Base-by-base conservation (phyloP, 2,888 invertebrate species). In the Resseliella maxima region DNA sequence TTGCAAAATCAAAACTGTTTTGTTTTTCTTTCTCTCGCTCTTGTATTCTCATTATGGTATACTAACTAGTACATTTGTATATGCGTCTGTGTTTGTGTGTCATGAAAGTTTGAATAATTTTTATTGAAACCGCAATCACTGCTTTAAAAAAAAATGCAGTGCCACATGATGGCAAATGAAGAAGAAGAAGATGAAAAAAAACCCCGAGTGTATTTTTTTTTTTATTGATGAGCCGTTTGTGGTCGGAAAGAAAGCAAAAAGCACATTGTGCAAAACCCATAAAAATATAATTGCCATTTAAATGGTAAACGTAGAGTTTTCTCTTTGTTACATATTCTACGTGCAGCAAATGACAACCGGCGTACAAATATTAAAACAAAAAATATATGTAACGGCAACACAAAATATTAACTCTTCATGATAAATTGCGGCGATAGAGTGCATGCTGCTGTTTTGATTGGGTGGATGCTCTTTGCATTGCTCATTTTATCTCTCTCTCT, bases 171-270 rank as follows among this genome's bases (percentile, higher is more conserved):
- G 24, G 12, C 41, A 59, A 59, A 3, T 59, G 24, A 24, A 59
- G 15, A 24, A 24, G 12, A 12, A 41, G 41, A n/a, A n/a, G n/a
- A n/a, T n/a, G n/a, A n/a, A n/a, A n/a, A n/a, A n/a, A n/a, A n/a
- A n/a, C n/a, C n/a, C n/a, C n/a, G n/a, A 59, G 24, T n/a, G 24
- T 24, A 24, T 24, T n/a, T 59, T 1, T 24, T 6, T 24, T n/a
- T 59, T 59, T n/a, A 59, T 24, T 59, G 59, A 59, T 59, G 59
- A 59, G 59, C n/a, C n/a, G n/a, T 24, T 59, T 24, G 24, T 24
- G 59, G 59, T 59, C 24, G 59, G 24, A 59, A 59, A 59, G 59
- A 59, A 59, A 59, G 59, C 24, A 59, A 59, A n/a, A 59, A 59
- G 24, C 5, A 3, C n/a, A 59, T 50, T 50, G 46, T 50, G 8